A percentile compares a stretch with the other conserved stretches of the same genome.
Evolutionary conservation across 2,113 vertebrate genomes (phyloP).

Genomic region (Rana temporaria): DNA sequence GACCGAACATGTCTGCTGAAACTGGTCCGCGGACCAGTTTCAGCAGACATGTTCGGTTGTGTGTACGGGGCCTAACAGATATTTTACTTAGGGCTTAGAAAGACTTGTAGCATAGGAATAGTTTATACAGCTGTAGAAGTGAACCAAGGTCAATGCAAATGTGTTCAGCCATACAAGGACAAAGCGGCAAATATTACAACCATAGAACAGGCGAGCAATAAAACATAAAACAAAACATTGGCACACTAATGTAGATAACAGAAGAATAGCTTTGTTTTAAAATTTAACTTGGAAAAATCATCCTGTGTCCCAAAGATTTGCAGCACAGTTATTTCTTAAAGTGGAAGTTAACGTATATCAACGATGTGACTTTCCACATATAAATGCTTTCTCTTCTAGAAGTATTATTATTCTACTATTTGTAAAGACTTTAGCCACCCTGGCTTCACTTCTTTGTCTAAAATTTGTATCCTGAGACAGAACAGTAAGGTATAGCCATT

Average conservation of each 20-base stretch:
- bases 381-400: no score
- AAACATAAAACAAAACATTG: constrained; percentile 5
- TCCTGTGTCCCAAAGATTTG: not conserved
- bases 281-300: not conserved
- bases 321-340: no score
- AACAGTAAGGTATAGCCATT: no score
- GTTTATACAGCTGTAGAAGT: constrained; percentile 17
- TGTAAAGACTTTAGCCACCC: no score
- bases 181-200: not conserved
- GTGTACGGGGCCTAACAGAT: constrained; percentile 9
- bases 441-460: no score
- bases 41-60: no score
- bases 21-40: no score
- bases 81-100: constrained; percentile 13
- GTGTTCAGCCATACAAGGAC: constrained; percentile 12
- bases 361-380: no score
- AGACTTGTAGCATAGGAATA: not conserved
- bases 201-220: not conserved
- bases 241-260: constrained; percentile 1
- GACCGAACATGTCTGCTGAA: no score
- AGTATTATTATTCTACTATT: no score
- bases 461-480: no score
- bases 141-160: constrained; percentile 29
- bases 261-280: not conserved
- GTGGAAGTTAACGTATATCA: no score